Evolutionary conservation across 2,888 invertebrate species (phyloP).

Genomic region (Hyles lineata): DNA sequence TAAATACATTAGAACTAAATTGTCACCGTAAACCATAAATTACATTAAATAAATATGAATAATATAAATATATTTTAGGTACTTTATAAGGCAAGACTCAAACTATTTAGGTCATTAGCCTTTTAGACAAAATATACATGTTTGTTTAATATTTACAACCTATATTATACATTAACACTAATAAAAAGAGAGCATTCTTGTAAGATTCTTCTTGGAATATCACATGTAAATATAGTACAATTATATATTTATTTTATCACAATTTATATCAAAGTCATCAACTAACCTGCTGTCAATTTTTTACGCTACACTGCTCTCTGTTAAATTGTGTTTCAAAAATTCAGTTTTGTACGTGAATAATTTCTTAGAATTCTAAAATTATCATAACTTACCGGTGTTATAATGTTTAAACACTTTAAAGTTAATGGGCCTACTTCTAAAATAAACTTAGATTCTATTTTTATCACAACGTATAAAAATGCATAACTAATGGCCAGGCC

Average conservation of each 20-base stretch:
- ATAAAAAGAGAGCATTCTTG: slow-evolving; percentile 5
- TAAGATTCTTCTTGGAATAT: not conserved
- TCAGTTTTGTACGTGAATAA: too few species aligned
- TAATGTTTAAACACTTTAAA: not conserved
- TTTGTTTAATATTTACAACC: slow-evolving; percentile 2
- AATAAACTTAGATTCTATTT: not conserved
- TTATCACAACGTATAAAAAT: slow-evolving; percentile 23
- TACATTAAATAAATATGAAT: not conserved
- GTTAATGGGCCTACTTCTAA: not conserved
- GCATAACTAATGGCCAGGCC: slow-evolving; percentile 8
- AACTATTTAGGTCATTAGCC: not conserved
- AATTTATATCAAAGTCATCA: not conserved
- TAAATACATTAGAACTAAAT: not conserved
- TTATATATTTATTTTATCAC: not conserved
- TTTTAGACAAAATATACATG: not conserved
- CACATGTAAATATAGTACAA: not conserved
- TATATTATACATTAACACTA: not conserved
- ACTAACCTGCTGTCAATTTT: not conserved
- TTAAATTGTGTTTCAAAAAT: not conserved
- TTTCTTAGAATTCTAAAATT: too few species aligned
- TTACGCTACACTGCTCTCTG: not conserved
- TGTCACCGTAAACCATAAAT: slow-evolving; percentile 16
- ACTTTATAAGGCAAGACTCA: slow-evolving; percentile 5
- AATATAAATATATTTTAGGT: not conserved
- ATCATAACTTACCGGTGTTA: too few species aligned